These are phyloP conservation scores for Oryzias woworae DNA, from an alignment of 2,113 vertebrate species.

Conservation along the genomic window DNA sequence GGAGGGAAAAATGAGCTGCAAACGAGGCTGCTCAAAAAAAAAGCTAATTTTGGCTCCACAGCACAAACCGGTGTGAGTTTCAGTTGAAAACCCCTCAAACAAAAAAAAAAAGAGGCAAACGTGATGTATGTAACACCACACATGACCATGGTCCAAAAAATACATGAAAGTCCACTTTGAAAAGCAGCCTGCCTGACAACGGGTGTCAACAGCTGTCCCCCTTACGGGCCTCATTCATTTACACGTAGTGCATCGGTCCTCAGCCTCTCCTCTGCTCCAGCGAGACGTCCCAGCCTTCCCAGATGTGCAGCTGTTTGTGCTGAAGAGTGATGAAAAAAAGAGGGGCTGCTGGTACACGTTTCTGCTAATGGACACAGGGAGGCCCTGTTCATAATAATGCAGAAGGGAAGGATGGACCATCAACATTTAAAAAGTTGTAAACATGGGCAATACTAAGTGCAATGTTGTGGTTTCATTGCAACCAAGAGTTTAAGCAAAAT, in stretches of 20 bases:
- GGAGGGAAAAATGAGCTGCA: slow-evolving; percentile 12
- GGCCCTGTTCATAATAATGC: slow-evolving; percentile 17
- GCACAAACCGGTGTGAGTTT: slow-evolving; percentile 1
- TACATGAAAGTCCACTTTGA: slow-evolving; percentile 47
- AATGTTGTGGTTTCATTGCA: no score
- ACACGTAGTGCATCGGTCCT: slow-evolving; percentile 51
- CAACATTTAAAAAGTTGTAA: no score
- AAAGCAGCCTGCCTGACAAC: slow-evolving; percentile 56
- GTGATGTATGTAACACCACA: slow-evolving; percentile 11
- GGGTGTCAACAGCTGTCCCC: slow-evolving; percentile 51
- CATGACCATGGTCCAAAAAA: slow-evolving; percentile 29
- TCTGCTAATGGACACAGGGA: slow-evolving; percentile 26
- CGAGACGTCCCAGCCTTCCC: slow-evolving; percentile 55
- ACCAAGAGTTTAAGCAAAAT: no score
- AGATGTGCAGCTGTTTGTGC: slow-evolving; percentile 72
- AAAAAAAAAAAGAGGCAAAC: slow-evolving; percentile 20
- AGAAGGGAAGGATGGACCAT: background rate
- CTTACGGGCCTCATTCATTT: slow-evolving; percentile 63
- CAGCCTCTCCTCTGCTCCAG: slow-evolving; percentile 51
- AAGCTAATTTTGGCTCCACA: background rate
- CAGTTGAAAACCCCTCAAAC: slow-evolving; percentile 1
- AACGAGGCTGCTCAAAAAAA: slow-evolving; percentile 5
- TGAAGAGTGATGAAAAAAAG: slow-evolving; percentile 16
- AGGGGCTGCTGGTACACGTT: slow-evolving; percentile 36
- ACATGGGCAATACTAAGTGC: no score